Conservation (phyloP, 2,888 invertebrate genomes). For the Hybos culiciformis region DNA sequence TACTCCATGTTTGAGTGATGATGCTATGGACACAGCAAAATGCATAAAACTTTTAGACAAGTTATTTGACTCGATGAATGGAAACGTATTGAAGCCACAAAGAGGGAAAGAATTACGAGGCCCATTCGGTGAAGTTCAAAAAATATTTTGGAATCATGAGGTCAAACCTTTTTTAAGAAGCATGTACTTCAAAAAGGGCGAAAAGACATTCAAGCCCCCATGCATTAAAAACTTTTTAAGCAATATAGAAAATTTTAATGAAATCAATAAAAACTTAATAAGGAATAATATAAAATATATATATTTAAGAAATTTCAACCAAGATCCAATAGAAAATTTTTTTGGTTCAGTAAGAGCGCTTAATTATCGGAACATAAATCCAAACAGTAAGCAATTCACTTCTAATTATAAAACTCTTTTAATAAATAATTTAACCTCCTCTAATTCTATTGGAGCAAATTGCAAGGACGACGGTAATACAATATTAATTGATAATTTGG, state of each 20-base stretch:
- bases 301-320: neutral
- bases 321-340: neutral
- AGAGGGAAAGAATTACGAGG: neutral
- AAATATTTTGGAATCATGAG: neutral
- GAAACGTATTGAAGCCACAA: neutral
- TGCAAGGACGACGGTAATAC: neutral
- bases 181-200: neutral
- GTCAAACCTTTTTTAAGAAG: neutral
- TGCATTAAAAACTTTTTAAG: neutral
- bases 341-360: neutral
- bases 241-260: neutral
- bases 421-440: neutral
- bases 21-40: neutral
- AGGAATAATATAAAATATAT: neutral
- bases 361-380: neutral
- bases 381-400: neutral
- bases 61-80: neutral
- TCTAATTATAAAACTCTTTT: neutral
- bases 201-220: neutral
- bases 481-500: too few relatives aligned
- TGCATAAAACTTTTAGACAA: neutral
- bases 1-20: neutral
- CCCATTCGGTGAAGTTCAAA: neutral
- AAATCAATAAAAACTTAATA: neutral
- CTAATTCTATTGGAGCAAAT: neutral